Evolutionary conservation across 2,888 invertebrate genomes (phyloP), one percentile per base, ranked within the genome.

Genomic region (Drosophila pseudotakahashii): DNA sequence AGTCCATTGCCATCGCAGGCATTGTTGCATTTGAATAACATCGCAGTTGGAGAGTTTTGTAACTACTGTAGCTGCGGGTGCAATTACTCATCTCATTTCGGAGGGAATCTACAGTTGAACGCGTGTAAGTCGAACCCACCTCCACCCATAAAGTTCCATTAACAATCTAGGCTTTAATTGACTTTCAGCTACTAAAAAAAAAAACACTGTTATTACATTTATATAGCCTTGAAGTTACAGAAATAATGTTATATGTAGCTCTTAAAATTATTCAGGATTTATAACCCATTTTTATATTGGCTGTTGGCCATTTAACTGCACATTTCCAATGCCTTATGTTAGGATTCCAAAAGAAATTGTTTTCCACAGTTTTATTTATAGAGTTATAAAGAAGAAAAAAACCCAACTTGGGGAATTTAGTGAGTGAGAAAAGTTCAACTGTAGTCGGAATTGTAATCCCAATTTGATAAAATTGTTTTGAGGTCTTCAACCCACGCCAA

Each of bases 1-100:
- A 47, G 66, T 66, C 64, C 66, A 63, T 66, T 47, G 52, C 64
- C 52, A 63, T 14, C 26, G 60, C 48, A n/a, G 34, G 41, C 48
- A 63, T 66, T 66, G 66, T 63, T 63, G 23, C 16, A 66, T 66
- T 66, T 66, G 52, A 66, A 66, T 63, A 66, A 37, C 45, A 45
- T 5, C 26, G 16, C 44, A 37, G 53, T 16, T 59, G 10, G 59
- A 53, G 59, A 59, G 41, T 59, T 41, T 61, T 55, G 57, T 45
- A 55, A 57, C 59, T 39, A 26, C 57, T 26, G 26, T 26, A 6
- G 26, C 26, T 37, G 50, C 48, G 7, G 30, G 36, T 26, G 34
- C 45, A 61, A 61, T 59, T 59, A 32, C 47, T 26, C 59, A 59
- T 4, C 23, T 23, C 10, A 30, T 7, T 7, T 30, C 30, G 30